Conservation (phyloP, 1,140 invertebrate species). For the Apolygus lucorum region DNA sequence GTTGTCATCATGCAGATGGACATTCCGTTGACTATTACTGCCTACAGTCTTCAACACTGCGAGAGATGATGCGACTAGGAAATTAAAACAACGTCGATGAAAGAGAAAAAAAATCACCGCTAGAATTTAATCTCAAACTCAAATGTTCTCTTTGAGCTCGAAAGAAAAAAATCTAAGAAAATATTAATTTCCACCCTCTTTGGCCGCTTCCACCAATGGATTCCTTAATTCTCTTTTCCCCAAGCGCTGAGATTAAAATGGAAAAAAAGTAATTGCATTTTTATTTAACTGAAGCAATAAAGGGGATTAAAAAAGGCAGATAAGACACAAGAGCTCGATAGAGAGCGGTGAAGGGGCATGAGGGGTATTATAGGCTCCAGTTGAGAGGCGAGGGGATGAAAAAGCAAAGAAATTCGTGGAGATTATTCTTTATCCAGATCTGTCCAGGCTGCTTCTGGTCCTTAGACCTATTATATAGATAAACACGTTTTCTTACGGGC, state of each 20-base stretch:
- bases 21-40: no score
- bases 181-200: neutral
- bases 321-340: neutral
- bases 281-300: neutral
- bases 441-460: no score
- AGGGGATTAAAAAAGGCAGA: constrained; percentile 1
- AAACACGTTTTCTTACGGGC: no score
- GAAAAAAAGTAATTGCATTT: neutral
- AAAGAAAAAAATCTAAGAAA: neutral
- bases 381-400: no score
- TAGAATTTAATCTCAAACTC: neutral
- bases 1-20: no score
- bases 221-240: constrained; percentile 1
- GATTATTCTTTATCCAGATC: no score
- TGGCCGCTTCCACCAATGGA: neutral
- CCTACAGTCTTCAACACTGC: no score
- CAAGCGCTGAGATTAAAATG: neutral
- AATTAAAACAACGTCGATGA: no score
- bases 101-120: no score
- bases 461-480: no score
- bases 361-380: neutral
- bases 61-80: no score
- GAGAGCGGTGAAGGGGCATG: neutral
- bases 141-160: neutral
- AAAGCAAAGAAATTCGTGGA: no score